These are phyloP conservation scores for Agrotis clavis DNA, from an alignment of 2,888 invertebrate species.

Conservation along the genomic window DNA sequence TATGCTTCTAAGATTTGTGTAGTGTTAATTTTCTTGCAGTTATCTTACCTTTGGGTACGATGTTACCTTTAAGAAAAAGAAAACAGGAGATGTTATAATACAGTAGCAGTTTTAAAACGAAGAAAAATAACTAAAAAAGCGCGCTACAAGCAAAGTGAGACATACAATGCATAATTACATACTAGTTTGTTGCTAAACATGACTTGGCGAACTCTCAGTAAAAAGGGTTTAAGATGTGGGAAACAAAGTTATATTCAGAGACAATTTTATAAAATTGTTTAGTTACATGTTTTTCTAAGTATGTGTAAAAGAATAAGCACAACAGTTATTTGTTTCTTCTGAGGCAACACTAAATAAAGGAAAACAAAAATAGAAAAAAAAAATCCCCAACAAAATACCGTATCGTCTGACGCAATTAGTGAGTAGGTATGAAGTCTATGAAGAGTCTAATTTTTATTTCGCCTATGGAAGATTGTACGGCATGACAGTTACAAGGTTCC, in stretches of 20 bases:
- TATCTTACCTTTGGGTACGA: conserved; percentile 56
- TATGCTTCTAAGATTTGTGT: neutral
- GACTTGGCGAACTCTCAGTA: neutral
- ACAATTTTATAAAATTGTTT: neutral
- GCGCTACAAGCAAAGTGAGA: conserved; percentile 17
- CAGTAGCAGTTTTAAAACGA: conserved; percentile 45
- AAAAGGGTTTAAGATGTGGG: neutral
- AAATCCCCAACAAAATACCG: too few species aligned
- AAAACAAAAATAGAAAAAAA: too few species aligned
- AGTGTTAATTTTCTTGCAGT: conserved; percentile 32
- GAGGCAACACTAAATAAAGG: too few species aligned
- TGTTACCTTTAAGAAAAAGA: conserved; percentile 66
- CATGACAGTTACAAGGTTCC: too few species aligned
- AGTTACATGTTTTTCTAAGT: too few species aligned
- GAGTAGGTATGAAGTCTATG: too few species aligned
- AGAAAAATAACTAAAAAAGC: conserved; percentile 13
- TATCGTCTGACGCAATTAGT: too few species aligned
- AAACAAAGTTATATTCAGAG: too few species aligned
- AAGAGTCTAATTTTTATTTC: too few species aligned
- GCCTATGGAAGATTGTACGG: too few species aligned
- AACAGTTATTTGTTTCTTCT: too few species aligned
- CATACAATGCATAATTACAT: conserved; percentile 15
- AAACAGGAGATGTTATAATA: conserved; percentile 54
- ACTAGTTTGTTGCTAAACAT: conserved; percentile 17
- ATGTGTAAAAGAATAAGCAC: too few species aligned